phyloP scores from a whole-genome alignment of 2,888 invertebrate genomes.

The Arenicola marina region DNA sequence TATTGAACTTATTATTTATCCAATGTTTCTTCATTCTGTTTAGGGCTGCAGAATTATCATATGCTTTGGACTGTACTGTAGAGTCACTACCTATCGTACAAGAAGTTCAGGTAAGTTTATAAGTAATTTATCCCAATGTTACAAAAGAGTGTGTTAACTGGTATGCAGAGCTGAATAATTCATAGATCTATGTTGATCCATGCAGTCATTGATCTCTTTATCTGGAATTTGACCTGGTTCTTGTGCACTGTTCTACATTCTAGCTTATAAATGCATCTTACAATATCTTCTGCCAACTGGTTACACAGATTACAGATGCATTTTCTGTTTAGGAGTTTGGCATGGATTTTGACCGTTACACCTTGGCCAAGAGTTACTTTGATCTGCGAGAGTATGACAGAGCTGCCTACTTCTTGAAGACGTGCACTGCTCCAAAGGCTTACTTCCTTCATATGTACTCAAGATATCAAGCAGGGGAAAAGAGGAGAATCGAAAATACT shows the following conservation, averaged over 20 bases:
- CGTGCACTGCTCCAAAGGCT: conserved; percentile 66
- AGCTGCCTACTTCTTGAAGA: conserved; percentile 54
- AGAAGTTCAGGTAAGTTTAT: too few species aligned
- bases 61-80: too few species aligned
- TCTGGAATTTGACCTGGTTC: too few species aligned
- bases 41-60: too few species aligned
- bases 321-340: conserved; percentile 3
- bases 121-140: too few species aligned
- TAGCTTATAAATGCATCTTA: neutral
- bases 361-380: conserved; percentile 84
- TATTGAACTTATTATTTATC: too few species aligned
- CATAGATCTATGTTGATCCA: too few species aligned
- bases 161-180: too few species aligned
- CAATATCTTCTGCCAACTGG: neutral
- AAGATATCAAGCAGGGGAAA: conserved; percentile 85
- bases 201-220: too few species aligned
- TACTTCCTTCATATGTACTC: conserved; percentile 85
- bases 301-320: neutral
- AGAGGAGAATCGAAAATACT: conserved; percentile 83
- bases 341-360: conserved; percentile 73
- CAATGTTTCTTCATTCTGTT: too few species aligned
- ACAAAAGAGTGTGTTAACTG: too few species aligned
- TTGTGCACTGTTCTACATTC: neutral
- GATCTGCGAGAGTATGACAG: conserved; percentile 88
- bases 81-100: too few species aligned